phyloP scores from a whole-genome alignment of 1,140 invertebrate species.

The Bombus soroeensis region DNA sequence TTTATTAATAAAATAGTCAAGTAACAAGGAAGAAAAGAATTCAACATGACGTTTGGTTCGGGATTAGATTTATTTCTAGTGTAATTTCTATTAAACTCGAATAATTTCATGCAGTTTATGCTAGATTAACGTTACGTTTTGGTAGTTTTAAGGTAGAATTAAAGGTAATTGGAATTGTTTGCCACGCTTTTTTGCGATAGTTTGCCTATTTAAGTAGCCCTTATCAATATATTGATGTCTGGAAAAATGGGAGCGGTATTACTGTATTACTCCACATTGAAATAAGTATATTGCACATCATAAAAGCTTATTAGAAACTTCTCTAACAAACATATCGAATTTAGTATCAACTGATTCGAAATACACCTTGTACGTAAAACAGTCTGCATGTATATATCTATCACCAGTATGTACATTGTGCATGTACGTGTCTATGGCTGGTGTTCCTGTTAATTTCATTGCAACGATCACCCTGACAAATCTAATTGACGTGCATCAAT shows the following conservation, averaged over 20 bases:
- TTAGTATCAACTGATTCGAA: neutral
- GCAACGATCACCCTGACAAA: constrained; percentile 76
- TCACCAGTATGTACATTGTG: constrained; percentile 26
- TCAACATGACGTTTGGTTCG: too few species aligned
- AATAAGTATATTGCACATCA: too few species aligned
- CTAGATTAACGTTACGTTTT: too few species aligned
- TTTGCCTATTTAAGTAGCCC: too few species aligned
- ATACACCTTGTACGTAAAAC: constrained; percentile 41
- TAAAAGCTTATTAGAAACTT: neutral
- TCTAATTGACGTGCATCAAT: constrained; percentile 78
- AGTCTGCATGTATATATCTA: constrained; percentile 25
- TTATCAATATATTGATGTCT: too few species aligned
- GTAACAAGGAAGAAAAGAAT: neutral
- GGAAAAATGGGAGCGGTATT: accelerated
- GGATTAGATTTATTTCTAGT: too few species aligned
- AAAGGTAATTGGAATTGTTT: too few species aligned
- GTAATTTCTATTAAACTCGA: too few species aligned
- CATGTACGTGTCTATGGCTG: constrained; percentile 49
- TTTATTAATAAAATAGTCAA: neutral
- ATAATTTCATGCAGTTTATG: too few species aligned
- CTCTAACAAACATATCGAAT: neutral
- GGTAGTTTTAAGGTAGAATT: too few species aligned
- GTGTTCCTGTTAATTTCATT: constrained; percentile 75
- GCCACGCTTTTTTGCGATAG: too few species aligned
- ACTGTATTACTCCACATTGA: too few species aligned